Conservation (phyloP, 2,113 vertebrate genomes). For the Plecturocebus donacophilus region DNA sequence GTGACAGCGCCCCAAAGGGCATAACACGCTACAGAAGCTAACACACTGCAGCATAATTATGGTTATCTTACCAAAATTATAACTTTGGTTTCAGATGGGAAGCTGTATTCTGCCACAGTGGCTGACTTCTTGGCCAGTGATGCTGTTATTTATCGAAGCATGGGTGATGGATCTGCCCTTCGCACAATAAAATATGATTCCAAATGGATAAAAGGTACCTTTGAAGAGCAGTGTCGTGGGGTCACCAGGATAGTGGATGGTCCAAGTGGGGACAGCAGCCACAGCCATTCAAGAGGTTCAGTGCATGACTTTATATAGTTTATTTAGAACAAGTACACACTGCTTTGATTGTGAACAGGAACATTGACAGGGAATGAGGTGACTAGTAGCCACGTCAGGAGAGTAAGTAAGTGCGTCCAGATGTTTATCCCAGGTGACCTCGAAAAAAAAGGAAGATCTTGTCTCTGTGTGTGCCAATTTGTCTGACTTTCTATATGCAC, state of each 20-base stretch:
- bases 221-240: not conserved
- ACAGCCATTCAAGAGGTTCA: not conserved
- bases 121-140: conserved; percentile 99
- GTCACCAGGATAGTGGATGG: not conserved
- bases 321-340: not conserved
- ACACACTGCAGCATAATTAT: not conserved
- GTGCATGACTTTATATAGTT: not conserved
- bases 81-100: conserved; percentile 90
- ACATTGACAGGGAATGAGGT: not conserved
- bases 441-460: too few relatives aligned
- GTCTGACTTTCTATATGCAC: not conserved
- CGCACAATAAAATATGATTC: conserved; percentile 99
- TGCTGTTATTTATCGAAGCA: conserved; percentile 98
- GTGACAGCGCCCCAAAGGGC: not conserved
- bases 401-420: not conserved
- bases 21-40: not conserved
- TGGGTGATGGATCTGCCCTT: conserved; percentile 98
- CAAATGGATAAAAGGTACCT: conserved; percentile 99
- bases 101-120: conserved; percentile 98
- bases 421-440: not conserved
- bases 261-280: not conserved
- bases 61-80: conserved; percentile 45
- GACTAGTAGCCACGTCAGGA: not conserved
- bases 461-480: not conserved
- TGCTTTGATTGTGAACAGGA: not conserved